phyloP scores from a whole-genome alignment of 2,113 vertebrate genomes.

The Phylloscopus whistleri region DNA sequence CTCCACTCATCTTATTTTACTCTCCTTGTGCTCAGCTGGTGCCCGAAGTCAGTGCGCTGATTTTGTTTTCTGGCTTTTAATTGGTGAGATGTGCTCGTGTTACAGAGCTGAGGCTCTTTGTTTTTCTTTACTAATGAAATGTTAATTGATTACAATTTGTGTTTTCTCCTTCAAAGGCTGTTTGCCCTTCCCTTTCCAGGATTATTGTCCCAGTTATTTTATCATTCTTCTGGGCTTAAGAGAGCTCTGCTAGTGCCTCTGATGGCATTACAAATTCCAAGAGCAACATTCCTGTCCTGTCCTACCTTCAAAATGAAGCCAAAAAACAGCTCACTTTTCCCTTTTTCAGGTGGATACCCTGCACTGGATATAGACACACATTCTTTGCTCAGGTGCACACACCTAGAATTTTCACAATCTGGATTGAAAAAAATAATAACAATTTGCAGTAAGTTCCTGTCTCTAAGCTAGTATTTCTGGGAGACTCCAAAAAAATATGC shows the following conservation, averaged over 20 bases:
- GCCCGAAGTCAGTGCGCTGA: accelerated
- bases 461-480: not conserved
- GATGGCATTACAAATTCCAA: not conserved
- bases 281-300: not conserved
- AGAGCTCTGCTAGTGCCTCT: not conserved
- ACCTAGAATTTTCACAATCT: not conserved
- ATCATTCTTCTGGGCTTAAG: not conserved
- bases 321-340: not conserved
- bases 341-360: not conserved
- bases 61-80: not conserved
- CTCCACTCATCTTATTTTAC: not conserved
- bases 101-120: not conserved
- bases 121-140: not conserved
- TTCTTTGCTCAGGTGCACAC: not conserved
- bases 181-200: not conserved
- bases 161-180: not conserved
- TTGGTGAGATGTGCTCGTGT: not conserved
- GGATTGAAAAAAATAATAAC: not conserved
- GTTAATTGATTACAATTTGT: not conserved
- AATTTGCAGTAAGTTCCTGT: not conserved
- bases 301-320: not conserved
- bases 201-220: not conserved
- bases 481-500: not conserved
- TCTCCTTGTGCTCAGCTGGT: not conserved
- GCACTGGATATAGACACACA: not conserved